Conservation (phyloP, 1,140 invertebrate genomes). For the Drosophila truncata region DNA sequence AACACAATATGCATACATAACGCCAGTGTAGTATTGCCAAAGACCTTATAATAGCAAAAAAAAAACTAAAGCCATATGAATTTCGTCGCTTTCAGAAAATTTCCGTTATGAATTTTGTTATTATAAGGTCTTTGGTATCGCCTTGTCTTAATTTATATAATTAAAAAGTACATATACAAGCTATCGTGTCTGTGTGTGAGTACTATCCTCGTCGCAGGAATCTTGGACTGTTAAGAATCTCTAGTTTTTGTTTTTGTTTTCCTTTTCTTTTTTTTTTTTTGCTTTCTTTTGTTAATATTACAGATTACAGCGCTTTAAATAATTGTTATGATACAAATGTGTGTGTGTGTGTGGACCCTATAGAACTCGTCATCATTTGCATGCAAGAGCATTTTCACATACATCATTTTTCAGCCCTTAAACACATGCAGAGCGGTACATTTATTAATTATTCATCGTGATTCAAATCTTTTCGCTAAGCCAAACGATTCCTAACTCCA, state of each 20-base stretch:
- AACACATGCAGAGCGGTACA: conserved; percentile 17
- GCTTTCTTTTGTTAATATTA: conserved; percentile 30
- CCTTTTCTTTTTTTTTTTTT: background rate
- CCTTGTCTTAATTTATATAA: conserved; percentile 66
- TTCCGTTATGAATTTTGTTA: background rate
- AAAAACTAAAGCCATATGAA: background rate
- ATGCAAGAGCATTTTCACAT: conserved; percentile 8
- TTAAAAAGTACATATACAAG: conserved; percentile 75
- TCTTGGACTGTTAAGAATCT: conserved; percentile 42
- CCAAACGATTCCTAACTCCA: conserved; percentile 4
- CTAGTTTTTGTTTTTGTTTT: conserved; percentile 6
- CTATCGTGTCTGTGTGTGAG: conserved; percentile 41
- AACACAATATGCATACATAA: conserved; percentile 12
- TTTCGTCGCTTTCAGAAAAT: too few relatives aligned
- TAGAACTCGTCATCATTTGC: conserved; percentile 5
- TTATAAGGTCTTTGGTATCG: background rate
- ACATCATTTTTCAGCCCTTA: background rate
- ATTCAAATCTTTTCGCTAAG: conserved; percentile 27
- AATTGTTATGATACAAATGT: conserved; percentile 50
- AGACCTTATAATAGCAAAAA: background rate
- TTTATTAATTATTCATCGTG: background rate
- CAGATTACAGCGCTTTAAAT: conserved; percentile 36
- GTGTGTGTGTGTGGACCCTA: conserved; percentile 40
- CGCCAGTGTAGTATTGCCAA: background rate
- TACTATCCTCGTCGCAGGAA: conserved; percentile 13